Evolutionary conservation across 1,140 invertebrate species (phyloP), one percentile per base, ranked within the genome.

Genomic region (Oryctes rhinoceros): DNA sequence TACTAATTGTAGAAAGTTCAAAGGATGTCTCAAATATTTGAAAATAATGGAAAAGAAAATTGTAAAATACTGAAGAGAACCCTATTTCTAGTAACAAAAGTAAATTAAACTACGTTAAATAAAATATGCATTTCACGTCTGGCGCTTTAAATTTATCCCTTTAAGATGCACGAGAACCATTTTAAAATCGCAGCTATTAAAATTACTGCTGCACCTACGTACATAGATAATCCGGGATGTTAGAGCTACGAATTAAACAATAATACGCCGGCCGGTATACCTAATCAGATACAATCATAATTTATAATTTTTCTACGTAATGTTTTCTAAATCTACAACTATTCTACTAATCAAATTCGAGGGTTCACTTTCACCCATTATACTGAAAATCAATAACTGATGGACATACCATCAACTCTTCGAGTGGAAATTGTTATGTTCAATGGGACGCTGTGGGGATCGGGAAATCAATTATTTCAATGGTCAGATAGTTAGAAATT

Each of bases 381-480:
- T 15, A 35, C 65, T 71, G 10, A 37, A 37, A 71, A 71, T 37
- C 24, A 35, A 71, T 71, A 71, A 71, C 24, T 24, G 24, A 35
- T 71, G 35, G 24, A 71, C 65, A 35, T 71, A 71, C 35, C 65
- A 71, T 71, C 35, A 37, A 71, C 65, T 24, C 65, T 37, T 71
- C 65, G 11, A 71, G 65, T 24, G 65, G 65, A 24, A 24, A 35
- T 35, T 71, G 65, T 71, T 71, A 9, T 24, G 65, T 10, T 35
- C 35, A 30, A 71, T 71, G 65, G 65, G 65, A 11, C 20, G 35
- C 65, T 15, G 10, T 71, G 65, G 62, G 62, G 20, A 71, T 15
- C 4, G 18, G 3, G 37, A 35, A 71, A 71, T 71, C 65, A 11
- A n/a, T 35, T 71, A 71, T 71, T 71, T 71, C 18, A 24, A 30